These are phyloP conservation scores for Pseudanteris insignis DNA, from an alignment of 2,888 invertebrate genomes.

Conservation along the genomic window DNA sequence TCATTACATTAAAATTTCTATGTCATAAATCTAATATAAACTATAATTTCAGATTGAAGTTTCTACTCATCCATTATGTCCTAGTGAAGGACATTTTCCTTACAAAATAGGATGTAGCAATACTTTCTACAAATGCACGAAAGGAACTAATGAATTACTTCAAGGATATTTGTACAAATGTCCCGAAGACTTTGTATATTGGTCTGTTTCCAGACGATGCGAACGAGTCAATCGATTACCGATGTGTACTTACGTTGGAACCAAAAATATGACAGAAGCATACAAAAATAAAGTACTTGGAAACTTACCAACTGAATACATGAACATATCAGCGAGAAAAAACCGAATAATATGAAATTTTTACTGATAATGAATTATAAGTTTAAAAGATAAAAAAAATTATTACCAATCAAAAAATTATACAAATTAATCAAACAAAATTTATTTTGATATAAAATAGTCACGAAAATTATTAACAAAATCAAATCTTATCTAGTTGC, in stretches of 20 bases:
- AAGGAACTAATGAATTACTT: slow-evolving; percentile 67
- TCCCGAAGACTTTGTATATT: slow-evolving; percentile 79
- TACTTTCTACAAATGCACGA: slow-evolving; percentile 78
- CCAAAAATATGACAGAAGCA: slow-evolving; percentile 48
- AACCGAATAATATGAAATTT: slow-evolving; percentile 17
- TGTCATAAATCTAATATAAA: neutral
- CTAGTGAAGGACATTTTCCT: slow-evolving; percentile 75
- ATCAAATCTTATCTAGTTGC: slow-evolving; percentile 7
- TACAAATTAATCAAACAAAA: too few relatives aligned
- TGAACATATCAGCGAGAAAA: slow-evolving; percentile 33
- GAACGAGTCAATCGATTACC: slow-evolving; percentile 73
- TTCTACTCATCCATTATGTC: slow-evolving; percentile 71
- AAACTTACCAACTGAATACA: slow-evolving; percentile 33
- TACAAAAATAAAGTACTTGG: slow-evolving; percentile 50
- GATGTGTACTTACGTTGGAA: slow-evolving; percentile 67
- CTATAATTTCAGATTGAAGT: slow-evolving; percentile 71
- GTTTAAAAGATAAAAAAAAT: neutral
- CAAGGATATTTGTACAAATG: slow-evolving; percentile 80
- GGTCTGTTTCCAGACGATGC: slow-evolving; percentile 81
- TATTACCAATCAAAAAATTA: neutral
- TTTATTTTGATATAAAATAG: slow-evolving; percentile 15
- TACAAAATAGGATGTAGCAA: slow-evolving; percentile 77
- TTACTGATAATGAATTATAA: too few relatives aligned
- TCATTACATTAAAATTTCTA: too few relatives aligned
- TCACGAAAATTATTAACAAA: slow-evolving; percentile 27